Evolutionary conservation across 2,888 invertebrate genomes (phyloP), one percentile per base, ranked within the genome.

Genomic region (Ophion slaviceki): DNA sequence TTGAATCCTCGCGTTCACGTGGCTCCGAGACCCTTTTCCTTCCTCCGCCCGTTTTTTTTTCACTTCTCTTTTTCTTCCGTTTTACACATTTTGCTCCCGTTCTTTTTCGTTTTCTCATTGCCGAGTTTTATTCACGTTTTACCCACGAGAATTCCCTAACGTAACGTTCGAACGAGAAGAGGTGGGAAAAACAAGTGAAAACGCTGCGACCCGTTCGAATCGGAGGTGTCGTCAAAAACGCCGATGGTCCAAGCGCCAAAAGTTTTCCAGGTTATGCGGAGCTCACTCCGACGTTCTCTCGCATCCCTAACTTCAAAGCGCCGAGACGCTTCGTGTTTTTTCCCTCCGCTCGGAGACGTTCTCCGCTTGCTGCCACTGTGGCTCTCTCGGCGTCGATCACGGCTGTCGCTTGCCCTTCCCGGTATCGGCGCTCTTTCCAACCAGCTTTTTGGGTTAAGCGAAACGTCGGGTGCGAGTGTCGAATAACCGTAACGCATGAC

Each of bases 401-500:
- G 17, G 53, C 17, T 17, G 53, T 53, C 53, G 53, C 53, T 17
- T 53, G 53, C 14, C 14, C 17, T 14, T 17, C 5, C 53, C 17
- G 17, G 17, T 17, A 47, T 47, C 53, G 17, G 17, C 14, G 53
- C 40, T 32, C 32, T 14, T 53, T 53, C 53, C 53, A 4, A 53
- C 14, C 14, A 17, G 53, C 53, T 53, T 53, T 32, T 4, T 3
- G 14, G 3, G 17, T 53, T 17, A 17, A 53, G 53, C 53, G 53
- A 53, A 53, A 5, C 17, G 53, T 5, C 14, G 14, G 20, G 45
- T 8, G 64, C 74, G 66, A 74, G 47, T 40, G 67, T 75, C 40
- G 20, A 71, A 84, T 84, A 72, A 74, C 70, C 64, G 84, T 86
- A 86, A 88, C 87, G 85, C 82, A 85, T 90, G 89, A 90, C 90